Evolutionary conservation across 53 echinoderm and acorn worm genomes (phyloP).

Genomic region (Holothuria scabra): DNA sequence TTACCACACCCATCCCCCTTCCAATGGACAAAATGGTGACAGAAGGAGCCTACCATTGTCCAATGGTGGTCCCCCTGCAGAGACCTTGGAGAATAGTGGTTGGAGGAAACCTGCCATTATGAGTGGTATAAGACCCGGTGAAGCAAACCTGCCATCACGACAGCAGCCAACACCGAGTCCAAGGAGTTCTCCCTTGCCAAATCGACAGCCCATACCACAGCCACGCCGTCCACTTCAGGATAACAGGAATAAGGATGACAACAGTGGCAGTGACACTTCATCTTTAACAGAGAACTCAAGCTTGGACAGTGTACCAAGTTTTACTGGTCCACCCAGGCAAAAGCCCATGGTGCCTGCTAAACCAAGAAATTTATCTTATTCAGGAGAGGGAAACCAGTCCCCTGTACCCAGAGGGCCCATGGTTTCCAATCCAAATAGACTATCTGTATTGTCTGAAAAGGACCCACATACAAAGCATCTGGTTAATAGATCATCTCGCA

Average conservation of each 20-base stretch:
- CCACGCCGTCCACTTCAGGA: conserved; percentile 36
- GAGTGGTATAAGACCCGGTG: conserved; percentile 1
- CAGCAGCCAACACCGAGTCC: conserved; percentile 4
- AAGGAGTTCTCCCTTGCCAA: conserved; percentile 11
- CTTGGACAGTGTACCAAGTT: conserved; percentile 82
- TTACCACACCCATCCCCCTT: too few relatives aligned
- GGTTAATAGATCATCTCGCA: conserved; percentile 72
- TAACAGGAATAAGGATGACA: conserved; percentile 60
- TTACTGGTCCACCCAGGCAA: conserved; percentile 26
- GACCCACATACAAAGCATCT: conserved; percentile 70
- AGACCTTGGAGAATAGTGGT: conserved; percentile 44
- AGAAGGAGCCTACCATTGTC: conserved; percentile 55
- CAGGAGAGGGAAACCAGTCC: conserved; percentile 8
- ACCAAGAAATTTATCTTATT: neutral
- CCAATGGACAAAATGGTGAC: conserved; percentile 20
- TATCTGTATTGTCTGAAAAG: conserved; percentile 66
- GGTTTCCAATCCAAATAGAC: conserved; percentile 39
- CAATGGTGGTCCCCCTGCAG: conserved; percentile 50
- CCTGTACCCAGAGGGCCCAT: conserved; percentile 46
- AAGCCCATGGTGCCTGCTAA: conserved; percentile 4
- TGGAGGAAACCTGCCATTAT: conserved; percentile 30
- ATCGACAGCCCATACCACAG: conserved; percentile 11
- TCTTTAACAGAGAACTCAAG: conserved; percentile 98
- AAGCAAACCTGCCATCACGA: neutral
- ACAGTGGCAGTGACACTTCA: conserved; percentile 96